phyloP scores from a whole-genome alignment of 2,797 vertebrate species.

The Nyctalus aviator region DNA sequence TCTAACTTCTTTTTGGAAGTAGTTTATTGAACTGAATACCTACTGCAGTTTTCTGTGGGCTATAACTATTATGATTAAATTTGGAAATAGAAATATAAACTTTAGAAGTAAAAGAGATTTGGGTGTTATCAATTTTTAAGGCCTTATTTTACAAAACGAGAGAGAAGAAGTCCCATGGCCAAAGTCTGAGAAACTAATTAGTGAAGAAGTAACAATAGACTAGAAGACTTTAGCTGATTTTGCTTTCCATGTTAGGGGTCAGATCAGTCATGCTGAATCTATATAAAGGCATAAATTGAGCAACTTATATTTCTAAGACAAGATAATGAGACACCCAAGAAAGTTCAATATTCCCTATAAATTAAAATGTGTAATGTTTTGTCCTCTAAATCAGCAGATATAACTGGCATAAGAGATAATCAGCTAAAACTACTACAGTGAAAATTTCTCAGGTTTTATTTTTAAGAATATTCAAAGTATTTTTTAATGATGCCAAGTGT shows the following conservation, averaged over 20 bases:
- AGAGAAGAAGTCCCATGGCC: neutral
- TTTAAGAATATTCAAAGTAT: constrained; percentile 88
- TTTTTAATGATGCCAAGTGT: constrained; percentile 89
- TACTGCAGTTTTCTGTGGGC: neutral
- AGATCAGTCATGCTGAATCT: neutral
- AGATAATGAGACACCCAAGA: neutral
- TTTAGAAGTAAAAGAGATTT: neutral
- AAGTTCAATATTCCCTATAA: neutral
- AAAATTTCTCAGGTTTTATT: constrained; percentile 82
- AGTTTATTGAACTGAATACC: neutral
- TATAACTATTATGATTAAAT: neutral
- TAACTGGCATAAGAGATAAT: constrained; percentile 31
- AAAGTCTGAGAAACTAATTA: neutral
- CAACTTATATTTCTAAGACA: constrained; percentile 1
- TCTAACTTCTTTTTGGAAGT: neutral
- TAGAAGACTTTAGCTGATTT: neutral
- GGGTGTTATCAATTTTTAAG: neutral
- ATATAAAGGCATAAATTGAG: neutral
- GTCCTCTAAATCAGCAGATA: neutral
- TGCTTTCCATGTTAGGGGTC: neutral
- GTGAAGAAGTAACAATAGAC: neutral
- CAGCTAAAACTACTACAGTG: neutral
- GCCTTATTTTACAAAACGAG: neutral
- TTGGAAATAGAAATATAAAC: neutral
- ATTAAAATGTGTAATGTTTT: constrained; percentile 42